Evolutionary conservation across 1,140 invertebrate genomes (phyloP), one percentile per base, ranked within the genome.

Genomic region (Caerostris extrusa): DNA sequence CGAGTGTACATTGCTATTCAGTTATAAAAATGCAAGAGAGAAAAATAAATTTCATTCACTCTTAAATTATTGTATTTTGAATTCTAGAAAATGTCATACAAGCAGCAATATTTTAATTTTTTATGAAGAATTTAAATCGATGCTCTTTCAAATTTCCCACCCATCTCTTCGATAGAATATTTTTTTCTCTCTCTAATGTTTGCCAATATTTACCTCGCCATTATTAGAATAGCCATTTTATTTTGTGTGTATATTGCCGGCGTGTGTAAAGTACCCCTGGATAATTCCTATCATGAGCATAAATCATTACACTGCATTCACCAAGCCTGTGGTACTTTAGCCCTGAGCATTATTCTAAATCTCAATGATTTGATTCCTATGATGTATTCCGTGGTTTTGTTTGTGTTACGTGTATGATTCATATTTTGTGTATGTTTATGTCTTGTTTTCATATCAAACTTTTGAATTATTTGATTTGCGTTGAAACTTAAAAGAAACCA

Each of bases 341-440:
- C 17, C 19, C 60, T 88, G 86, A 10, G 50, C 34, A 88, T 53
- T 50, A 88, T 60, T 34, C 77, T 55, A 86, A 86, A 88, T 88
- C 86, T 88, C 19, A 88, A 67, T 88, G 10, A 64, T 19, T 82
- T 85, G 86, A 88, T 88, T 88, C 86, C 86, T 88, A 88, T 53
- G n/a, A 10, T 86, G 34, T 60, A 86, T 86, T 86, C 17, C 50
- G 86, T 61, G 85, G 17, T 5, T 57, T 17, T 85, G 53, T 88
- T 64, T 64, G 34, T 64, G 86, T 88, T 88, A 64, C 50, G 86
- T 88, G 71, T 77, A 53, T 34, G 61, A 64, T 88, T 88, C n/a
- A 85, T 58, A 58, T 77, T 19, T 85, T 82, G 50, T 82, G 83
- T 85, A 17, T 85, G 5, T 85, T 10, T 77, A 77, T 77, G 19